Evolutionary conservation across 2,113 vertebrate genomes (phyloP).

Genomic region (Thalassoma bifasciatum): DNA sequence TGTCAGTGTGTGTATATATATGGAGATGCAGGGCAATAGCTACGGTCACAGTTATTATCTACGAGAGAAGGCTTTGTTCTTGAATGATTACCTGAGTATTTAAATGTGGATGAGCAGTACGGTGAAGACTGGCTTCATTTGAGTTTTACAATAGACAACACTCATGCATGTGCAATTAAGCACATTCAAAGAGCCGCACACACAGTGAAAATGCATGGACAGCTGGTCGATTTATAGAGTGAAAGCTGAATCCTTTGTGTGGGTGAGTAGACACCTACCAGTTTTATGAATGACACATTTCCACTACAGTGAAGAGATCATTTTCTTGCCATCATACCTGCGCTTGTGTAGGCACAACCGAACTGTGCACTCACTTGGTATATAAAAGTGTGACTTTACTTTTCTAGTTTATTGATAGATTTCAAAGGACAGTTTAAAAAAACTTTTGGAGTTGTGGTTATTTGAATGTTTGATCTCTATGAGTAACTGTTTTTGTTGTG

Average conservation of each 20-base stretch:
- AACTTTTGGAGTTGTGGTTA: conserved; percentile 56
- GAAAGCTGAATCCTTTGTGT: conserved; percentile 59
- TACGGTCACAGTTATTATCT: conserved; percentile 37
- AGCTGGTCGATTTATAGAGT: conserved; percentile 59
- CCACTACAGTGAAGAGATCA: conserved; percentile 8
- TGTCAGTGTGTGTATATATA: conserved; percentile 2
- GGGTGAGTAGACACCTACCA: conserved; percentile 25
- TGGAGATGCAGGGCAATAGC: conserved; percentile 34
- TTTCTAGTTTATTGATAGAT: background rate
- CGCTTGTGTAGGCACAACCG: background rate
- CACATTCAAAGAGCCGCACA: background rate
- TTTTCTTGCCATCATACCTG: conserved; percentile 7
- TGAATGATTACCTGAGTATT: conserved; percentile 12
- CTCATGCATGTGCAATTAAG: background rate
- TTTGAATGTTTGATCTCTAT: background rate
- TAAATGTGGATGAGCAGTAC: background rate
- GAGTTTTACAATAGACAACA: background rate
- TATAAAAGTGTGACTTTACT: too few relatives aligned
- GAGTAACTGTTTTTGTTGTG: background rate
- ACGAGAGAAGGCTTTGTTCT: conserved; percentile 27
- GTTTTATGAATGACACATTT: conserved; percentile 60
- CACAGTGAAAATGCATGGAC: conserved; percentile 33
- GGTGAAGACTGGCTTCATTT: conserved; percentile 16
- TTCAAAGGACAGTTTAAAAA: background rate
- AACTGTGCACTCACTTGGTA: background rate